phyloP scores from a whole-genome alignment of 2,113 vertebrate species.

The Mormyrus lacerda region DNA sequence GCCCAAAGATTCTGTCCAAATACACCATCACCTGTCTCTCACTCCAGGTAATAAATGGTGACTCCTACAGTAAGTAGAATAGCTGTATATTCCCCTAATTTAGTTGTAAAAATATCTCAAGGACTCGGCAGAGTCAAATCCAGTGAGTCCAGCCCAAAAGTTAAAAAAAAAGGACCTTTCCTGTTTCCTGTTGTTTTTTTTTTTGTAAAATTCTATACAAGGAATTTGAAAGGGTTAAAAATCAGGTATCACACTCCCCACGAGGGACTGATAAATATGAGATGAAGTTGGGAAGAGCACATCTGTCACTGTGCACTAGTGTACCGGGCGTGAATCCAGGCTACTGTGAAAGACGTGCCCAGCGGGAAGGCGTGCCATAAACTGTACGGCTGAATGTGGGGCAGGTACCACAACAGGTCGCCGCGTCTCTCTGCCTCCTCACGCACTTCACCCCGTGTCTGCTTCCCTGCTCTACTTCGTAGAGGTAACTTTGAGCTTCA shows the following conservation, averaged over 20 bases:
- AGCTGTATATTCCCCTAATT: background rate
- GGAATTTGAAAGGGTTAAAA: background rate
- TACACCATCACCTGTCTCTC: background rate
- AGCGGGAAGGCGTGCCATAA: background rate
- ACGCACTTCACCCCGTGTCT: background rate
- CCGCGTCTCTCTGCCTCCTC: background rate
- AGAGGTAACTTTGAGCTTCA: conserved; percentile 1
- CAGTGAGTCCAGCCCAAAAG: background rate
- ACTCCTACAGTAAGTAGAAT: background rate
- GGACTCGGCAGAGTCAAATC: background rate
- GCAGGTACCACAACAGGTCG: background rate
- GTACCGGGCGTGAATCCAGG: background rate
- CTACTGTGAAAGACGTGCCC: background rate
- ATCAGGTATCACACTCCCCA: background rate
- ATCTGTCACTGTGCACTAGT: background rate
- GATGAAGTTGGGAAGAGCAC: background rate
- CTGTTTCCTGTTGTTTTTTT: too few species aligned
- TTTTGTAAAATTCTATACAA: background rate
- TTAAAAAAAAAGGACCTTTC: background rate
- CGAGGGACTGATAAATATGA: background rate
- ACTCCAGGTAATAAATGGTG: background rate
- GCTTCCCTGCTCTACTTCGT: background rate
- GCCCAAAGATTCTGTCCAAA: background rate
- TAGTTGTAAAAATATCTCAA: background rate
- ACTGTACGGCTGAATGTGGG: background rate